These are phyloP conservation scores for Oasisia sp. DNA, from an alignment of 2,888 invertebrate genomes.

Conservation along the genomic window DNA sequence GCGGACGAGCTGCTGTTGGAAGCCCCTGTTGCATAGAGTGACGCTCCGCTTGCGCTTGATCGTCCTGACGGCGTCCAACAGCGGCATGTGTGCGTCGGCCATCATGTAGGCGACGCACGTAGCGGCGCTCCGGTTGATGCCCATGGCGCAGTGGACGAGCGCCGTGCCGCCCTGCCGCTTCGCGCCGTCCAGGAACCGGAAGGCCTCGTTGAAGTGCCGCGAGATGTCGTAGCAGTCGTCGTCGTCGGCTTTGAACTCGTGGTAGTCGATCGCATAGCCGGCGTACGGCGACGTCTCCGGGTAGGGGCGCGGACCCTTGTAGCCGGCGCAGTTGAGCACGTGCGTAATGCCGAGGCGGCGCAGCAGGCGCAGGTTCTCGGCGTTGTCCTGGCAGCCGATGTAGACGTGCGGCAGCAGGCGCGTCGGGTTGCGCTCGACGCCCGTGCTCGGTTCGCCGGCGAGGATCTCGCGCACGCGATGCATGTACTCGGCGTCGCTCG, in stretches of 20 bases:
- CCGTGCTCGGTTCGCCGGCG: slow-evolving; percentile 32
- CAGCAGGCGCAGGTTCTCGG: slow-evolving; percentile 40
- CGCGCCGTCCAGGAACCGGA: slow-evolving; percentile 35
- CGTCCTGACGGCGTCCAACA: slow-evolving; percentile 35
- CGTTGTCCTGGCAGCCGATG: slow-evolving; percentile 43
- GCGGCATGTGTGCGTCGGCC: slow-evolving; percentile 29
- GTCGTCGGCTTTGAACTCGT: slow-evolving; percentile 43
- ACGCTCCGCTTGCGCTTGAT: slow-evolving; percentile 41
- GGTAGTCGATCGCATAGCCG: slow-evolving; percentile 42
- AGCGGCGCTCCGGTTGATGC: slow-evolving; percentile 44
- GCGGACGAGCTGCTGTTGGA: slow-evolving; percentile 40
- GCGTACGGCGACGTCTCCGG: slow-evolving; percentile 42
- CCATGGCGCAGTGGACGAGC: slow-evolving; percentile 45
- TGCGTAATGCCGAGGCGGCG: slow-evolving; percentile 40
- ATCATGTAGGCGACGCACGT: slow-evolving; percentile 43
- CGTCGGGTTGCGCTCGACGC: slow-evolving; percentile 37
- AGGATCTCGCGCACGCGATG: slow-evolving; percentile 37
- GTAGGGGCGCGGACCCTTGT: slow-evolving; percentile 35
- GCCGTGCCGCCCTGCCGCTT: slow-evolving; percentile 33
- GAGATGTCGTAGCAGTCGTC: slow-evolving; percentile 44
- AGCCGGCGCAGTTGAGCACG: slow-evolving; percentile 46
- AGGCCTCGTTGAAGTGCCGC: slow-evolving; percentile 42
- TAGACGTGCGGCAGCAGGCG: slow-evolving; percentile 40
- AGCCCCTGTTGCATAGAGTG: slow-evolving; percentile 40
- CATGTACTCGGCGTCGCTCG: slow-evolving; percentile 33